Base-by-base conservation (phyloP, 2,113 vertebrate genomes). In the Xiphophorus hellerii region DNA sequence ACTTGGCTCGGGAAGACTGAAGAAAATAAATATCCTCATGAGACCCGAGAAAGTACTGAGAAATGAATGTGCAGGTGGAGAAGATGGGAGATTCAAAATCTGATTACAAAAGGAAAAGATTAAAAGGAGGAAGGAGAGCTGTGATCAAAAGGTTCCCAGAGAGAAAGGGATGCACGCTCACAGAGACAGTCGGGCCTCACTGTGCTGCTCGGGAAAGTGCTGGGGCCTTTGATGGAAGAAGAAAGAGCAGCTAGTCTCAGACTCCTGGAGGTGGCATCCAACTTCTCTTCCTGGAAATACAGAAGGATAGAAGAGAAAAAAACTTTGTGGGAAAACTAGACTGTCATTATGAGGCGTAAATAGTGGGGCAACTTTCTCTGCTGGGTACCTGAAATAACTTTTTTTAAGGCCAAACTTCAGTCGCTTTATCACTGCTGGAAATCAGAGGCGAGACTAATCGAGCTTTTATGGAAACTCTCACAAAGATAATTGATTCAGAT, bases 231-330 rank as follows among this genome's bases (percentile, higher is more conserved):
- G 79, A 96, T 93, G 15, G 92, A 93, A 20, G 94, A 93, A 60
- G 94, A 94, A 15, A 95, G 90, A 85, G 93, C 82, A 73, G 93
- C 74, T 11, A 92, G 79, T 37, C 74, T 92, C 71, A 71, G 62
- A 73, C 87, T 90, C 51, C 94, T 93, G 83, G 93, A 89, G 22
- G 94, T 92, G 4, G 90, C 68, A 63, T 95, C 92, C 77, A 80
- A 69, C 90, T 94, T 96, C 80, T 95, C 93, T 33, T 94, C 94
- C 97, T 98, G 73, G 37, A 79, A 77, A 29, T 8, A 1, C 0
- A 35, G 28, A 31, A 3, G n/a, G 48, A 54, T 54, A 20, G 20
- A 54, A 54, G 9, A 14, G 15, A 42, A 42, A 42, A 15, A 42
- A 42, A 15, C 12, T 14, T 4, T 15, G 39, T 14, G 39, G 1